Evolutionary conservation across 2,797 vertebrate genomes (phyloP).

Genomic region (Acanthornis magna): DNA sequence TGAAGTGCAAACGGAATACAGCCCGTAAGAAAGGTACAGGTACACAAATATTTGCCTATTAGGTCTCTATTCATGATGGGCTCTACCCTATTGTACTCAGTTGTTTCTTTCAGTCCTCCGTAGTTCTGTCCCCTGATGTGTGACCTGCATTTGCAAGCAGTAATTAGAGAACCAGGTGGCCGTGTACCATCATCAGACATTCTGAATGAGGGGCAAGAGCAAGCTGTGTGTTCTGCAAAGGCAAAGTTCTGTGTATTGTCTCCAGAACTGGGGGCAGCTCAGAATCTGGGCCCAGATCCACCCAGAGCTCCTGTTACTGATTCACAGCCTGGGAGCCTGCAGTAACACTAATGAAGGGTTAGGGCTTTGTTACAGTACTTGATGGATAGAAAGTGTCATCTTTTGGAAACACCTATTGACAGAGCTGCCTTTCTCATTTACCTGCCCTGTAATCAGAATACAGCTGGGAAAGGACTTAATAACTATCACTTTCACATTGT

Average conservation of each 20-base stretch:
- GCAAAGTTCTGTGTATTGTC: not conserved
- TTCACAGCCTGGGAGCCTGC: not conserved
- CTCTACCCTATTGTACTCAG: not conserved
- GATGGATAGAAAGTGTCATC: not conserved
- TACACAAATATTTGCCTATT: conserved; percentile 59
- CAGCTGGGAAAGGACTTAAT: not conserved
- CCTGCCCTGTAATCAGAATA: not conserved
- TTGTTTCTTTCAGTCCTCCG: not conserved
- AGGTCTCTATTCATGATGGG: not conserved
- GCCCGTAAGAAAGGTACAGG: not conserved
- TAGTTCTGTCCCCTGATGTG: not conserved
- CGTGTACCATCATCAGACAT: fast-evolving
- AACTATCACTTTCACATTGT: not conserved
- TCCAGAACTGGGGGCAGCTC: not conserved
- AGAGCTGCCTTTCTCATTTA: not conserved
- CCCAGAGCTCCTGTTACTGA: not conserved
- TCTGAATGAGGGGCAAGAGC: not conserved
- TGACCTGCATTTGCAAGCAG: not conserved
- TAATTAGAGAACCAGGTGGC: not conserved
- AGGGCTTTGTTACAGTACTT: not conserved
- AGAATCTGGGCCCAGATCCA: not conserved
- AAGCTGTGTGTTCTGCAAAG: not conserved
- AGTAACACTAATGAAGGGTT: not conserved
- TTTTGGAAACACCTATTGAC: not conserved
- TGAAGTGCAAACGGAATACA: not conserved